Evolutionary conservation across 2,113 vertebrate species (phyloP).

Genomic region (Caranx melampygus): DNA sequence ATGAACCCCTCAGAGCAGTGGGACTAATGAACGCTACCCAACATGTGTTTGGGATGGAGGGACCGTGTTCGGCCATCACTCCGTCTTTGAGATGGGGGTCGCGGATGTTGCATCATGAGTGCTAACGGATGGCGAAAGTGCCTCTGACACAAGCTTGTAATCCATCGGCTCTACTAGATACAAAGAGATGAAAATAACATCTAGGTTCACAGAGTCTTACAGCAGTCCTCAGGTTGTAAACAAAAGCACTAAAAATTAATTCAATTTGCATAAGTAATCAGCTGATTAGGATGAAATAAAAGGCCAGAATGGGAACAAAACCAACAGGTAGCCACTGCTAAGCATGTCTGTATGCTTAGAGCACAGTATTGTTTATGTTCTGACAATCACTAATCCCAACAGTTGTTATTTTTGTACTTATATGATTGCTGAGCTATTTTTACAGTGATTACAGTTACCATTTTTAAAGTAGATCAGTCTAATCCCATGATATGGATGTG

Average conservation of each 20-base stretch:
- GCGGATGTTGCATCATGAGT: slow-evolving; percentile 24
- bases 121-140: slow-evolving; percentile 28
- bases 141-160: background rate
- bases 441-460: slow-evolving; percentile 46
- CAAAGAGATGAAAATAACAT: background rate
- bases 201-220: no score
- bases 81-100: slow-evolving; percentile 41
- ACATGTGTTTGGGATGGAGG: slow-evolving; percentile 70
- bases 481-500: slow-evolving; percentile 66
- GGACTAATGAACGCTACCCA: slow-evolving; percentile 64
- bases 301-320: background rate
- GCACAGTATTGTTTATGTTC: slow-evolving; percentile 1
- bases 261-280: background rate
- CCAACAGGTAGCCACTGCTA: background rate
- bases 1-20: slow-evolving; percentile 59
- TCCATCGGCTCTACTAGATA: slow-evolving; percentile 5
- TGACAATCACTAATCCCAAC: slow-evolving; percentile 31
- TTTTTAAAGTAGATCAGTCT: slow-evolving; percentile 63
- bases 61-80: slow-evolving; percentile 55
- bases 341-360: background rate
- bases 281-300: background rate
- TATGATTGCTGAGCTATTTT: slow-evolving; percentile 62
- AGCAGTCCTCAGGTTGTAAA: background rate
- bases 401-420: slow-evolving; percentile 59
- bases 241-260: background rate